A percentile compares a stretch with the other conserved stretches of the same genome.
phyloP scores from a whole-genome alignment of 2,113 vertebrate genomes.

The Eleginops maclovinus region DNA sequence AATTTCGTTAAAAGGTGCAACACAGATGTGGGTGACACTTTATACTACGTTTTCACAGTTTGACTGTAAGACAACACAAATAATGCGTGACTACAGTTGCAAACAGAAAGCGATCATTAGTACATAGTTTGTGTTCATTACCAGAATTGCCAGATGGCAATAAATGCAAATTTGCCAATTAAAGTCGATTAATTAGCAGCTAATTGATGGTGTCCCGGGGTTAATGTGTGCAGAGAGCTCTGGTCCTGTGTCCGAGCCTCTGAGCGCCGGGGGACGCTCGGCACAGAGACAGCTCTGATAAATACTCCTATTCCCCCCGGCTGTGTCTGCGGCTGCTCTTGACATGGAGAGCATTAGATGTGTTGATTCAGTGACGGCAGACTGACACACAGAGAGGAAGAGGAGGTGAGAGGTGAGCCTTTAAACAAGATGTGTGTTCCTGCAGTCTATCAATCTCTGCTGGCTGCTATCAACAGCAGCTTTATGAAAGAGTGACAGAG shows the following conservation, averaged over 20 bases:
- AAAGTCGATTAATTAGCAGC: conserved; percentile 63
- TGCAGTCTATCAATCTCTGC: conserved; percentile 10
- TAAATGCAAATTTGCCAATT: conserved; percentile 62
- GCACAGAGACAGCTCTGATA: conserved; percentile 71
- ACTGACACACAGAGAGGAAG: background rate
- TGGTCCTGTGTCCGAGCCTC: conserved; percentile 14
- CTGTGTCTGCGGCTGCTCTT: conserved; percentile 24
- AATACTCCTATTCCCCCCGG: conserved; percentile 58
- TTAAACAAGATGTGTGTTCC: conserved; percentile 18
- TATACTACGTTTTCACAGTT: too few relatives aligned
- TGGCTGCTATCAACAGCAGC: conserved; percentile 20
- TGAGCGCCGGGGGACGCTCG: conserved; percentile 37
- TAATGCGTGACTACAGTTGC: background rate
- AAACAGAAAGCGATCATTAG: conserved; percentile 58
- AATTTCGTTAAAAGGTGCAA: too few relatives aligned
- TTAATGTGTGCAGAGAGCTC: conserved; percentile 55
- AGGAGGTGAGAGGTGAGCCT: conserved; percentile 38
- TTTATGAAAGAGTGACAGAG: conserved; percentile 17
- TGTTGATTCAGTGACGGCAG: conserved; percentile 50
- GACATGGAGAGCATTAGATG: conserved; percentile 36
- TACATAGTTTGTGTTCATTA: conserved; percentile 61
- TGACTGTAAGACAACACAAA: too few relatives aligned
- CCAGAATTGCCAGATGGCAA: conserved; percentile 62
- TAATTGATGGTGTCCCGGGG: conserved; percentile 63
- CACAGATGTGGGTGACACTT: too few relatives aligned